Percentiles rank a stretch among this genome's conserved stretches.
phyloP scores from a whole-genome alignment of 2,113 vertebrate genomes.

The Phylloscopus trochilus region DNA sequence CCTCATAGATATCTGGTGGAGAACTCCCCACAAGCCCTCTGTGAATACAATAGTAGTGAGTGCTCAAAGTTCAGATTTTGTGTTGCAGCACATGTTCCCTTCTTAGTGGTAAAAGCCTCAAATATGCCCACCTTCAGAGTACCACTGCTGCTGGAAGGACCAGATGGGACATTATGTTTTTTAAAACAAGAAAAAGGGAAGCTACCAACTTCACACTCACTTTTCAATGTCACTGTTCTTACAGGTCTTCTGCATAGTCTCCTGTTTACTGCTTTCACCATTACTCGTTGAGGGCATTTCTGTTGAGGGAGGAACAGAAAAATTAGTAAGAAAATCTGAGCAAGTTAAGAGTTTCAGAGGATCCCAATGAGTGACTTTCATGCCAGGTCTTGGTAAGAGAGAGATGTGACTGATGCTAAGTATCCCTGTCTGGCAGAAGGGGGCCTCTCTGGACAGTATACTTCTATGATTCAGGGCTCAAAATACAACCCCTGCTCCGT shows the following conservation, averaged over 20 bases:
- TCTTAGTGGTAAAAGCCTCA: neutral
- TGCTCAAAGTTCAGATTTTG: neutral
- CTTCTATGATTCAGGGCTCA: neutral
- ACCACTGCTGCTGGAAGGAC: neutral
- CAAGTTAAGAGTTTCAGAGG: neutral
- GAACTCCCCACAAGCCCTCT: neutral
- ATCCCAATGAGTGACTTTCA: neutral
- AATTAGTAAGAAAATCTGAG: neutral
- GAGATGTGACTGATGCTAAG: neutral
- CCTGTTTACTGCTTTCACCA: slow-evolving; percentile 93
- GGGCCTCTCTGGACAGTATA: neutral
- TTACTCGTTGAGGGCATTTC: slow-evolving; percentile 99
- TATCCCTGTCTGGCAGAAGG: neutral
- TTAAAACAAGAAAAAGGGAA: neutral
- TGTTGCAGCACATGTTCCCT: neutral
- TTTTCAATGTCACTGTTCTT: slow-evolving; percentile 99
- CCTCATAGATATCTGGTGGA: rapidly evolving
- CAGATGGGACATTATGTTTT: neutral
- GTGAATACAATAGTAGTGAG: neutral
- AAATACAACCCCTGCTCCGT: neutral
- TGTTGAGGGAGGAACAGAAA: slow-evolving; percentile 39
- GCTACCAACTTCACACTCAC: slow-evolving; percentile 74
- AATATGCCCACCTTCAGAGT: neutral
- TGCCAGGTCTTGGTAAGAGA: neutral
- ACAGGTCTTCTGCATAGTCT: slow-evolving; percentile 93